Conservation (phyloP, 2,113 vertebrate genomes). For the Amblyornis subalaris region DNA sequence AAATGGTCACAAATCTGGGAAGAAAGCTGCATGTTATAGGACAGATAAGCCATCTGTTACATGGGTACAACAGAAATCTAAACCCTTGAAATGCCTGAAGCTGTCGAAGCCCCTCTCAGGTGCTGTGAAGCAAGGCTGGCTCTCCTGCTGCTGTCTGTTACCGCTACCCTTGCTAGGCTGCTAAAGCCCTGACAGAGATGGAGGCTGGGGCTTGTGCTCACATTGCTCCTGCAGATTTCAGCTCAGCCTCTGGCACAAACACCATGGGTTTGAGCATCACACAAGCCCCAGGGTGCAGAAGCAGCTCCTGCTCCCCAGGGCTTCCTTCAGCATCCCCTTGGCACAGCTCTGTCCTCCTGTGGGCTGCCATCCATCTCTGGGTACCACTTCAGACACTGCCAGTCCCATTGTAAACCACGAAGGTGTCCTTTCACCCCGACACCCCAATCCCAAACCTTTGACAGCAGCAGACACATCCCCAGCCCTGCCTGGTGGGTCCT, state of each 20-base stretch:
- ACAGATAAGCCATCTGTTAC: background rate
- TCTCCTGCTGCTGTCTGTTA: background rate
- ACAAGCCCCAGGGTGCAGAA: fast-evolving
- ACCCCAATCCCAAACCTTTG: too few species aligned
- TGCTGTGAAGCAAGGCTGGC: too few species aligned
- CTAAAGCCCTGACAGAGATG: background rate
- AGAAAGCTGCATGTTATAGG: background rate
- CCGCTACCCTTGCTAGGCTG: fast-evolving
- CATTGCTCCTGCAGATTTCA: background rate
- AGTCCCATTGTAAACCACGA: background rate
- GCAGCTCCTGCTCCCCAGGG: fast-evolving
- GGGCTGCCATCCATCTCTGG: too few species aligned
- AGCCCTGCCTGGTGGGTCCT: background rate
- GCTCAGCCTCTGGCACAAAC: fast-evolving
- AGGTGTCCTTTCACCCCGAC: background rate
- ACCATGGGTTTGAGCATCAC: fast-evolving
- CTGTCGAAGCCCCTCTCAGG: background rate
- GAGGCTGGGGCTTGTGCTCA: background rate
- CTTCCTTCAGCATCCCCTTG: background rate
- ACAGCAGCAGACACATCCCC: background rate
- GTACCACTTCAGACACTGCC: background rate
- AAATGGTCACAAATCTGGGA: background rate
- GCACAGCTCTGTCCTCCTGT: background rate
- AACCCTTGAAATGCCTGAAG: background rate
- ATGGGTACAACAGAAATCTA: background rate